Evolutionary conservation across 1,140 invertebrate species (phyloP).

Genomic region (Phymorhynchus buccinoides): DNA sequence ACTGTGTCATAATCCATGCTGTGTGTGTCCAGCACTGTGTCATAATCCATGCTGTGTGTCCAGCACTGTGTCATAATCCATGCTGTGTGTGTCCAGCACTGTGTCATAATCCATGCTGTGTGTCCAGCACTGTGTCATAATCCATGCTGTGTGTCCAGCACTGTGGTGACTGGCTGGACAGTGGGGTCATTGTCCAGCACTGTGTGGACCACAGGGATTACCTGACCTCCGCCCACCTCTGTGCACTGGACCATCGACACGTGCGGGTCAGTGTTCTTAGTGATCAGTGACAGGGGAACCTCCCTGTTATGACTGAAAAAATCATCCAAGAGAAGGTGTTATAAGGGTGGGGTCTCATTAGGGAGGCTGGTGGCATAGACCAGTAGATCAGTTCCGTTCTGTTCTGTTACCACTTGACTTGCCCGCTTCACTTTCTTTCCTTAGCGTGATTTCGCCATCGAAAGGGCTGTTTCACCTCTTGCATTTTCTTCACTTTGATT

Average conservation of each 20-base stretch:
- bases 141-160: slow-evolving; percentile 45
- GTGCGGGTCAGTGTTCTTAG: slow-evolving; percentile 31
- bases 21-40: neutral
- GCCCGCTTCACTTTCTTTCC: too few species aligned
- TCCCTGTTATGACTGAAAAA: too few species aligned
- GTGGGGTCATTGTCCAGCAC: slow-evolving; percentile 45
- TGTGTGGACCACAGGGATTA: slow-evolving; percentile 57
- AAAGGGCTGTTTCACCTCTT: too few species aligned
- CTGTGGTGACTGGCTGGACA: slow-evolving; percentile 50
- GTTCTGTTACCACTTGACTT: too few species aligned
- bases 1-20: neutral
- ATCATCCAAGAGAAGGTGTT: too few species aligned
- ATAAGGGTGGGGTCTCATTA: too few species aligned
- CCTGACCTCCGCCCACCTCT: slow-evolving; percentile 52
- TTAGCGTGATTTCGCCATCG: too few species aligned
- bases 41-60: slow-evolving; percentile 3
- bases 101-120: neutral
- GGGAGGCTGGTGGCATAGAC: too few species aligned
- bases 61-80: slow-evolving; percentile 47
- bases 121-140: neutral
- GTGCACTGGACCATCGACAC: slow-evolving; percentile 16
- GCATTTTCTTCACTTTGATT: too few species aligned
- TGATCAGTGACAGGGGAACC: too few species aligned
- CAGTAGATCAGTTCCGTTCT: too few species aligned
- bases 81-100: too few species aligned